Base-by-base conservation (phyloP, 2,888 invertebrate species). In the Microdon myrmicae region DNA sequence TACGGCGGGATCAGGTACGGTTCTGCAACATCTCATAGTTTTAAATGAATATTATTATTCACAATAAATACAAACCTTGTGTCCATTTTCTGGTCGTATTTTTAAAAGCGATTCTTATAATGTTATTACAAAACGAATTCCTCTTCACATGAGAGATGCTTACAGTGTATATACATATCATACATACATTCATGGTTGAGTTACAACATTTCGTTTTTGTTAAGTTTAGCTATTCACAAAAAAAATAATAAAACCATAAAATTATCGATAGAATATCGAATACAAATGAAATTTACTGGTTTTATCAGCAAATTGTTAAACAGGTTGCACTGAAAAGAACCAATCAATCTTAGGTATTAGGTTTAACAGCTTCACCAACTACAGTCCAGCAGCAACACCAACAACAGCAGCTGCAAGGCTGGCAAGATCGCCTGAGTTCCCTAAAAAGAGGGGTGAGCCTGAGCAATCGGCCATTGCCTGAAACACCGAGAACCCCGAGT, bases 391-490 rank as follows among this genome's bases (percentile, higher is more conserved):
- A 48, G 41, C 70, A 44, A 55, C 69, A 23, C 60, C 69, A 32
- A 68, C 68, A 48, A 48, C 67, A 38, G 74, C 79, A 8, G 69
- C 73, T 49, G 26, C 35, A 44, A 32, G 68, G 71, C 8, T 71
- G 73, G 69, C 71, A 73, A 12, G 74, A 75, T 35, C 72, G 73
- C 13, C 66, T 72, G 31, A 72, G 70, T 25, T 71, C 73, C 6
- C 25, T 75, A 26, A 71, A 70, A 34, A 60, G 71, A 22, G 71
- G 72, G 4, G 38, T 72, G 14, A 71, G 69, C 66, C 67, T 73
- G 14, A 67, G 69, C 28, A 80, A 79, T 61, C 77, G 85, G 34
- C 85, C 85, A 4, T 73, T 85, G 56, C 85, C 85, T 9, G 83
- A 85, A 7, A 81, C 84, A 22, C 85, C 85, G 8, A 72, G 73